These are phyloP conservation scores for Cotesia glomerata DNA, from an alignment of 1,140 invertebrate genomes.

Conservation along the genomic window DNA sequence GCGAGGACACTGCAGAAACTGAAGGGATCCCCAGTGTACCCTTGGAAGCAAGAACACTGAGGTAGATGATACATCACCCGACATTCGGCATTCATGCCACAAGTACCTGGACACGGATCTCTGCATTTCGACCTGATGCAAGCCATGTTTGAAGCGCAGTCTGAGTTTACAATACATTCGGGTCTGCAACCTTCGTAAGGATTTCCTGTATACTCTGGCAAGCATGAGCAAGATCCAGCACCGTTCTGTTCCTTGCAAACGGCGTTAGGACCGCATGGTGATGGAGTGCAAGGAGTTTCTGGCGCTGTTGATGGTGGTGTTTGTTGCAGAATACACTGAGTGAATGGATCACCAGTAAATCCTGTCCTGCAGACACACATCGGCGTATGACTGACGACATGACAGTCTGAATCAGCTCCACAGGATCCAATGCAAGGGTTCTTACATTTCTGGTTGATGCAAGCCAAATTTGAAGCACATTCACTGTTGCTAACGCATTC, in stretches of 20 bases:
- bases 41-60: slow-evolving; percentile 60
- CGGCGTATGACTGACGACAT: slow-evolving; percentile 69
- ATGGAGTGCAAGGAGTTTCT: slow-evolving; percentile 68
- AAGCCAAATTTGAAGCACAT: slow-evolving; percentile 58
- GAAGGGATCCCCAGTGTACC: slow-evolving; percentile 64
- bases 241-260: slow-evolving; percentile 71
- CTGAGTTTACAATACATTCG: slow-evolving; percentile 62
- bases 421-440: slow-evolving; percentile 64
- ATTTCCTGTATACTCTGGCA: slow-evolving; percentile 72
- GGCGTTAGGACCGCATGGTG: slow-evolving; percentile 76
- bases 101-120: slow-evolving; percentile 66
- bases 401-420: slow-evolving; percentile 71
- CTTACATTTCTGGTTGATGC: slow-evolving; percentile 60
- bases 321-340: slow-evolving; percentile 44
- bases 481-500: slow-evolving; percentile 63
- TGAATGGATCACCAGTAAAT: slow-evolving; percentile 75
- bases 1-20: slow-evolving; percentile 53
- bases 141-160: slow-evolving; percentile 62
- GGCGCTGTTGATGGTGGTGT: slow-evolving; percentile 27
- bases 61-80: slow-evolving; percentile 61
- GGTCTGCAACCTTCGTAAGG: slow-evolving; percentile 75
- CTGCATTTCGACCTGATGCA: slow-evolving; percentile 64
- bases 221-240: slow-evolving; percentile 71
- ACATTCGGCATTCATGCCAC: slow-evolving; percentile 66
- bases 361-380: slow-evolving; percentile 71